Evolutionary conservation across 2,888 invertebrate species (phyloP).

Genomic region (Oscheius sp.): DNA sequence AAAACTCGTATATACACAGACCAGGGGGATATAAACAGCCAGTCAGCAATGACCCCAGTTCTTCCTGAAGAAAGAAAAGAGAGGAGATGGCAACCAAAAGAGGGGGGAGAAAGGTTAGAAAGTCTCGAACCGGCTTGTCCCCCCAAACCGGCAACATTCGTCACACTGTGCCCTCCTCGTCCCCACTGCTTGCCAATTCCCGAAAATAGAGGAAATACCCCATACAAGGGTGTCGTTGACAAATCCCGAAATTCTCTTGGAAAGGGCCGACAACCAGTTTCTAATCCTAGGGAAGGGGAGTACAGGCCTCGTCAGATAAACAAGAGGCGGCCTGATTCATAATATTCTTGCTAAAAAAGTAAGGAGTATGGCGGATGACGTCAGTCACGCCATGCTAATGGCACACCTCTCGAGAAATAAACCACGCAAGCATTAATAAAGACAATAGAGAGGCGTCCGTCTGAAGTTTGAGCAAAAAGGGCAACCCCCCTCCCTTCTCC

Average conservation of each 20-base stretch:
- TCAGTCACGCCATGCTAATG: conserved; percentile 33
- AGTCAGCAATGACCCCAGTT: not conserved
- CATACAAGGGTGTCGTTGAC: conserved; percentile 18
- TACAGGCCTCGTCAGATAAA: not conserved
- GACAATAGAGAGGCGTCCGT: conserved; percentile 18
- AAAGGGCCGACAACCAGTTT: not conserved
- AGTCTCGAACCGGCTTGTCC: conserved; percentile 9
- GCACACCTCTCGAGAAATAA: conserved; percentile 32
- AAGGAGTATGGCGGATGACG: conserved; percentile 1
- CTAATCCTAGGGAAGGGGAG: not conserved
- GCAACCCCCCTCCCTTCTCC: not conserved
- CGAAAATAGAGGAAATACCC: conserved; percentile 27
- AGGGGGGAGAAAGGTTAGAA: conserved; percentile 9
- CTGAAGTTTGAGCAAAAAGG: not conserved
- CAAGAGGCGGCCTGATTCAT: not conserved
- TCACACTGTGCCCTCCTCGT: not conserved
- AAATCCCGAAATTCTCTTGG: not conserved
- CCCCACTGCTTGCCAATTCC: conserved; percentile 9
- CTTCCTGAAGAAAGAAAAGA: too few relatives aligned
- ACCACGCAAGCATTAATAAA: conserved; percentile 32
- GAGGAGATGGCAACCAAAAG: not conserved
- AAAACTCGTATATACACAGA: not conserved
- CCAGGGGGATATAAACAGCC: not conserved
- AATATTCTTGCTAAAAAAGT: not conserved
- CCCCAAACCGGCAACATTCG: conserved; percentile 19